These are phyloP conservation scores for Melanophora roralis DNA, from an alignment of 2,888 invertebrate species.

Conservation along the genomic window DNA sequence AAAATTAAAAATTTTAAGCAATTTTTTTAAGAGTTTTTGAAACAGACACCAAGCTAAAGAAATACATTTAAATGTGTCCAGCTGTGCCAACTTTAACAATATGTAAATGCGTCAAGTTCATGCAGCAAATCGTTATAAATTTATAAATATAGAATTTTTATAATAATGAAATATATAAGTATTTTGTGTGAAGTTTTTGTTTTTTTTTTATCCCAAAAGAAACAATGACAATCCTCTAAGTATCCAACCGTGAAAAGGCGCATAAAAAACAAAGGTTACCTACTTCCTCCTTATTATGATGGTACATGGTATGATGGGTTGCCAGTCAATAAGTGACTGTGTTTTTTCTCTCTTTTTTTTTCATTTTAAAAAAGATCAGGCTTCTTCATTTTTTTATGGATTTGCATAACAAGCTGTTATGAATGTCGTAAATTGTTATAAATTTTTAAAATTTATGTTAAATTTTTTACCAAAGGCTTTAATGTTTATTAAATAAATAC, in stretches of 20 bases:
- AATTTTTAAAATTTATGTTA: slow-evolving; percentile 62
- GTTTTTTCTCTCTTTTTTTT: neutral
- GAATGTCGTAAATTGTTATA: slow-evolving; percentile 63
- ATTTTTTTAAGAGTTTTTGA: slow-evolving; percentile 42
- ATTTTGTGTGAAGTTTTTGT: slow-evolving; percentile 56
- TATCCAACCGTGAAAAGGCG: slow-evolving; percentile 59
- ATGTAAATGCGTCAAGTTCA: slow-evolving; percentile 62
- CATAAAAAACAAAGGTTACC: slow-evolving; percentile 61
- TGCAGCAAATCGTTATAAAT: slow-evolving; percentile 57
- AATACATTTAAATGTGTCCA: slow-evolving; percentile 49
- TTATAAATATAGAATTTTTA: slow-evolving; percentile 51
- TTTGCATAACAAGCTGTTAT: slow-evolving; percentile 64
- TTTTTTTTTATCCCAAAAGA: slow-evolving; percentile 15
- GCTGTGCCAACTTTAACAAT: slow-evolving; percentile 61
- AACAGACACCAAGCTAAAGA: slow-evolving; percentile 26
- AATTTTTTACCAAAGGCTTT: slow-evolving; percentile 51
- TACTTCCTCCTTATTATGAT: slow-evolving; percentile 51
- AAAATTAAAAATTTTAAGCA: slow-evolving; percentile 6
- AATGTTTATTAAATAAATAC: slow-evolving; percentile 53
- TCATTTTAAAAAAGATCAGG: slow-evolving; percentile 15
- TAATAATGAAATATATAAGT: neutral
- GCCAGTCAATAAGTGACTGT: slow-evolving; percentile 15
- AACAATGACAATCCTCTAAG: slow-evolving; percentile 61
- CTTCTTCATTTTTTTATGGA: slow-evolving; percentile 62
- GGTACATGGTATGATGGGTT: slow-evolving; percentile 24